Conservation (phyloP, 2,113 vertebrate genomes). For the Rhinopithecus roxellana region DNA sequence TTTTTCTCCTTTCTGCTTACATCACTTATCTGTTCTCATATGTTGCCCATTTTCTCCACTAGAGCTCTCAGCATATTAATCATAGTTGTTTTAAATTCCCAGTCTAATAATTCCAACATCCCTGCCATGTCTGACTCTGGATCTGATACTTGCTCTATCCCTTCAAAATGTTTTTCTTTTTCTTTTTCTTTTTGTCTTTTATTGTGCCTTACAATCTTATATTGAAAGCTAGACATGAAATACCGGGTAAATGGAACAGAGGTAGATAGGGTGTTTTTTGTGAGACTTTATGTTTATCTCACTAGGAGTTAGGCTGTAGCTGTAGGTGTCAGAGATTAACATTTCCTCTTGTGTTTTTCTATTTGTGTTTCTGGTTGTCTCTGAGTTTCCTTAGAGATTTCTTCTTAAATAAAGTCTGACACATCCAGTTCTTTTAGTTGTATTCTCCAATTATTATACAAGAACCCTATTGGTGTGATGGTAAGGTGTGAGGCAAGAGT, state of each 20-base stretch:
- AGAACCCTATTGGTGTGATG: neutral
- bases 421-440: neutral
- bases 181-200: neutral
- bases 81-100: neutral
- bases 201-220: neutral
- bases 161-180: neutral
- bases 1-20: neutral
- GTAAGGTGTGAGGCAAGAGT: neutral
- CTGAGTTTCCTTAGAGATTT: neutral
- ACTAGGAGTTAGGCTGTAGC: neutral
- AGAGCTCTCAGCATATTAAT: neutral
- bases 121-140: neutral
- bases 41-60: neutral
- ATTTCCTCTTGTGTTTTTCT: neutral
- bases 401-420: neutral
- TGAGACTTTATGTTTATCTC: neutral
- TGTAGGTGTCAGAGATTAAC: neutral
- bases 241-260: neutral
- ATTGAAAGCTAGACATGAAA: neutral
- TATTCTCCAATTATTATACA: neutral
- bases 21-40: neutral
- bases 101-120: neutral
- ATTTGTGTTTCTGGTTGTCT: neutral
- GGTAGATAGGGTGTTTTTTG: neutral
- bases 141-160: neutral